Conservation (phyloP, 92 coral and sea anemone species). For the Scolanthus callimorphus region DNA sequence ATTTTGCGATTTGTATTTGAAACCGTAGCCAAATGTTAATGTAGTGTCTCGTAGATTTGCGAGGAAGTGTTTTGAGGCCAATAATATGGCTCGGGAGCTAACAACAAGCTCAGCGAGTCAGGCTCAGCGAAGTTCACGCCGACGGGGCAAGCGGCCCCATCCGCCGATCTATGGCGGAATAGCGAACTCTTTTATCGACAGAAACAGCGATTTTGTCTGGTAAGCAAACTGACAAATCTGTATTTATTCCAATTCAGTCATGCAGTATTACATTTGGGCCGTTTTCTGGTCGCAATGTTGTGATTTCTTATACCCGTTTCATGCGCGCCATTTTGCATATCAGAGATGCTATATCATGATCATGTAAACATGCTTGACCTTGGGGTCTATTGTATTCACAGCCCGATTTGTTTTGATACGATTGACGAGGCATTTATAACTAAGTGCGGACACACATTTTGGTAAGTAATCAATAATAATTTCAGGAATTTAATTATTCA, state of each 20-base stretch:
- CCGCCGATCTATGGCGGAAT: slow-evolving; percentile 98
- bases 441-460: slow-evolving; percentile 98
- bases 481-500: no score
- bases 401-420: slow-evolving; percentile 97
- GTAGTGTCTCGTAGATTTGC: no score
- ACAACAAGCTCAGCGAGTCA: slow-evolving; percentile 46
- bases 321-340: no score
- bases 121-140: slow-evolving; percentile 69
- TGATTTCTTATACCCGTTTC: no score
- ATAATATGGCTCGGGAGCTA: slow-evolving; percentile 52
- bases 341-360: no score
- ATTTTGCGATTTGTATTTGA: no score
- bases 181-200: slow-evolving; percentile 90
- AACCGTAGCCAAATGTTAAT: no score
- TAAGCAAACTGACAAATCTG: slow-evolving; percentile 42
- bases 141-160: slow-evolving; percentile 97
- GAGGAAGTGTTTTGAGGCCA: no score
- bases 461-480: slow-evolving; percentile 65
- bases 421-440: slow-evolving; percentile 99
- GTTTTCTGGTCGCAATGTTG: no score
- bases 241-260: no score
- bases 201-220: slow-evolving; percentile 97
- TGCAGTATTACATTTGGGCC: no score
- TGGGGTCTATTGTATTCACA: slow-evolving; percentile 27
- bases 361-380: background rate